Evolutionary conservation across 2,888 invertebrate genomes (phyloP).

Genomic region (Prosapia bicincta): DNA sequence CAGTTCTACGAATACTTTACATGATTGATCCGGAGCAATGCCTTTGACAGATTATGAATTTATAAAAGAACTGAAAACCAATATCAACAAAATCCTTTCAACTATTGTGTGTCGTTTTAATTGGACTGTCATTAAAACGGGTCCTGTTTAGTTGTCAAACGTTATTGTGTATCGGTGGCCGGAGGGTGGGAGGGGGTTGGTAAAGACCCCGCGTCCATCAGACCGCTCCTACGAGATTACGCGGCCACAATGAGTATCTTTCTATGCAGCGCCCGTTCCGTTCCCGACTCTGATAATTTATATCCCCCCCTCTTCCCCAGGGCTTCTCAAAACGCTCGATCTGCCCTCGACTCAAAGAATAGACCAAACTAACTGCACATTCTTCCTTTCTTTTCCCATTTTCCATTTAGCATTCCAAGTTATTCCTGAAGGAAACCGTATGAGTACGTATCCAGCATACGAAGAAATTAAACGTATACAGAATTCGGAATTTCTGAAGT

Average conservation of each 20-base stretch:
- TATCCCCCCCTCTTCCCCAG: conserved; percentile 43
- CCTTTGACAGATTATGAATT: conserved; percentile 1
- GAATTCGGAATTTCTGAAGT: no score
- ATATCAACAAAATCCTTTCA: not conserved
- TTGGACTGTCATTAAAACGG: not conserved
- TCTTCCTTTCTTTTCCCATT: not conserved
- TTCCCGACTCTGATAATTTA: conserved; percentile 42
- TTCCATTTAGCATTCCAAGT: not conserved
- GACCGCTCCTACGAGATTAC: conserved; percentile 1
- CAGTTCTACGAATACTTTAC: not conserved
- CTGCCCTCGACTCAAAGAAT: conserved; percentile 4
- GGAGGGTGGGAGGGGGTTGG: not conserved
- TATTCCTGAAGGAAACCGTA: not conserved
- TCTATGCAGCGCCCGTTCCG: conserved; percentile 41
- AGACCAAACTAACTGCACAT: not conserved
- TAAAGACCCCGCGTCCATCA: not conserved
- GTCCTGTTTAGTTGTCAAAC: not conserved
- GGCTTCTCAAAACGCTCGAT: conserved; percentile 26
- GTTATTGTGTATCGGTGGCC: not conserved
- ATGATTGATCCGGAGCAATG: not conserved
- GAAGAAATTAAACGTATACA: no score
- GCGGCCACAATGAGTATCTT: conserved; percentile 29
- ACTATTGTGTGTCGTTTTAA: not conserved
- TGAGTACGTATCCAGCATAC: not conserved
- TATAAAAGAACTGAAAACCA: not conserved